A percentile compares a stretch with the other conserved stretches of the same genome.
Conservation (phyloP, 2,888 invertebrate genomes). For the Lasioglossum malachurum region DNA sequence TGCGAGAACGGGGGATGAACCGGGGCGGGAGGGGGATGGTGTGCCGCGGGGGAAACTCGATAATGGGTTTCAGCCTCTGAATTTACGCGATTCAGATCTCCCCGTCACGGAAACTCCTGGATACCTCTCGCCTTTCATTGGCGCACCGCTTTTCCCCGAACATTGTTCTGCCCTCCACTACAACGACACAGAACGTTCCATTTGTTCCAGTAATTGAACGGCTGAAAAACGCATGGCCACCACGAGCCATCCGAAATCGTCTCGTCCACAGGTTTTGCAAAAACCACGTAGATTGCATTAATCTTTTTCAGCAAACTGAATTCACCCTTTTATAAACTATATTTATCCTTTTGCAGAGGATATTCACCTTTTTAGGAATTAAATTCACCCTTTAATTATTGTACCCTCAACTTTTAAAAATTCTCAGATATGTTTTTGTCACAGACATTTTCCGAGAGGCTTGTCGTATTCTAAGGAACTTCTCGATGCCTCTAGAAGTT, state of each 20-base stretch:
- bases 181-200: background rate
- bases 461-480: background rate
- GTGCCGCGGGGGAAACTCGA: slow-evolving; percentile 60
- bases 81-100: slow-evolving; percentile 66
- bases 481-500: background rate
- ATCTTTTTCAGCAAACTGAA: background rate
- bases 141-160: slow-evolving; percentile 28
- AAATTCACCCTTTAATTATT: background rate
- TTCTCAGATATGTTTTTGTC: background rate
- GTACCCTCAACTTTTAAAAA: background rate
- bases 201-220: slow-evolving; percentile 13
- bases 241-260: background rate
- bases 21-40: background rate
- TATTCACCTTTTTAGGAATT: background rate
- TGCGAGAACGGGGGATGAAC: slow-evolving; percentile 10
- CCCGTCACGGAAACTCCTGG: slow-evolving; percentile 62
- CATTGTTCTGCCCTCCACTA: slow-evolving; percentile 37
- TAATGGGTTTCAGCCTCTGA: slow-evolving; percentile 66
- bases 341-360: background rate
- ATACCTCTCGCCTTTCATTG: slow-evolving; percentile 44
- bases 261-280: background rate
- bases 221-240: background rate
- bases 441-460: background rate
- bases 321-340: background rate
- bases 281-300: background rate